These are phyloP conservation scores for Sylvia borin DNA, from an alignment of 2,797 vertebrate species.

Conservation along the genomic window DNA sequence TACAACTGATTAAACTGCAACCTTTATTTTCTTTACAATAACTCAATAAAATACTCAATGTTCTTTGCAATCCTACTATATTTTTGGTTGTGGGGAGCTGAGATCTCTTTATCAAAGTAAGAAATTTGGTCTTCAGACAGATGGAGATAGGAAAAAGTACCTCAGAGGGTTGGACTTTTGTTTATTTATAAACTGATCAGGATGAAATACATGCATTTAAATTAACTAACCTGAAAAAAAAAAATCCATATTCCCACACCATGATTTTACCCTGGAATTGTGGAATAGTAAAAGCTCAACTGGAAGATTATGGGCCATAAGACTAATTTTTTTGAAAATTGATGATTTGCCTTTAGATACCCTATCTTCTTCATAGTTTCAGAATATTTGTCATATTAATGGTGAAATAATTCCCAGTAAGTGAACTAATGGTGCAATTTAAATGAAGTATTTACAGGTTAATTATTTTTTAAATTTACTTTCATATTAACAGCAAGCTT, in stretches of 20 bases:
- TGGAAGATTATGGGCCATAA: background rate
- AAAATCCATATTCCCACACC: background rate
- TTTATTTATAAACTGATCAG: background rate
- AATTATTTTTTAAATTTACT: background rate
- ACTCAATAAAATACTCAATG: background rate
- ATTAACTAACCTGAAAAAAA: background rate
- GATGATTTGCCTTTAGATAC: background rate
- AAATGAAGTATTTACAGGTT: background rate
- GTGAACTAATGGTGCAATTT: background rate
- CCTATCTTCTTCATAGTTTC: background rate
- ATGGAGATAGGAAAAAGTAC: background rate
- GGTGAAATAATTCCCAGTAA: background rate
- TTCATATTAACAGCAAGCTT: background rate
- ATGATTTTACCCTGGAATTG: background rate
- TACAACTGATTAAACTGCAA: constrained; percentile 19
- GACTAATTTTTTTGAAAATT: background rate
- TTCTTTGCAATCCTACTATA: background rate
- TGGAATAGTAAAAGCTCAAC: background rate
- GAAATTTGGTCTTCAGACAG: background rate
- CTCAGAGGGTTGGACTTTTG: background rate
- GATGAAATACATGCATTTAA: background rate
- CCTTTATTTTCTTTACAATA: background rate
- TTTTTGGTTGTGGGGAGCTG: background rate
- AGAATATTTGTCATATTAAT: background rate
- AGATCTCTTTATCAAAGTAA: background rate